phyloP scores from a whole-genome alignment of 2,888 invertebrate genomes.

The Hipparchia semele region DNA sequence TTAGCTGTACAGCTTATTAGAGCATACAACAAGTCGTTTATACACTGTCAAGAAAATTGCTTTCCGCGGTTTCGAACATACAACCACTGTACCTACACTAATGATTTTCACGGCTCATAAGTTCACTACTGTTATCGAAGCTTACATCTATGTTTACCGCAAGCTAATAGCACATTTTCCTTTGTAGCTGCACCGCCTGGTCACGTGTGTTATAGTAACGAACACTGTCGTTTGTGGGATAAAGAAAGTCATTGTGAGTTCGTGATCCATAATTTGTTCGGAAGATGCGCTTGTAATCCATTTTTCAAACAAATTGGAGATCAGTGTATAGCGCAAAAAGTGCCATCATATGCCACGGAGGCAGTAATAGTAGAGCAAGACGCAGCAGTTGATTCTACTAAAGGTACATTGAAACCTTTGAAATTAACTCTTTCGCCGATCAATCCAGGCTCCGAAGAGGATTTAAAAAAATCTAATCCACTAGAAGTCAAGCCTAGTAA shows the following conservation, averaged over 20 bases:
- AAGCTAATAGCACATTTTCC: conserved; percentile 28
- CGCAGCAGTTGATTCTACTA: conserved; percentile 49
- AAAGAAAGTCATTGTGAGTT: conserved; percentile 94
- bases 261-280: conserved; percentile 94
- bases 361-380: conserved; percentile 71
- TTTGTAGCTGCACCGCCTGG: conserved; percentile 91
- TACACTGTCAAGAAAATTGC: conserved; percentile 62
- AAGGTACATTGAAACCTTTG: conserved; percentile 42
- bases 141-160: conserved; percentile 24
- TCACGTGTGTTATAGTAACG: conserved; percentile 94
- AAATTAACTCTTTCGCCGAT: conserved; percentile 51
- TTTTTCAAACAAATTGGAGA: conserved; percentile 86
- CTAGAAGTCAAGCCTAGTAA: conserved; percentile 68
- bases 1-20: conserved; percentile 51
- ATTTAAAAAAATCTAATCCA: conserved; percentile 52
- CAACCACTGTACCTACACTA: conserved; percentile 38
- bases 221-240: conserved; percentile 93
- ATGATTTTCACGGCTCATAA: conserved; percentile 39
- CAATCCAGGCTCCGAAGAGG: conserved; percentile 50
- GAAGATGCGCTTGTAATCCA: conserved; percentile 91
- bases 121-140: conserved; percentile 33
- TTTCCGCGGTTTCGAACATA: conserved; percentile 46
- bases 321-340: conserved; percentile 80
- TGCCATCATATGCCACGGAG: conserved; percentile 62
- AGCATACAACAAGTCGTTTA: conserved; percentile 64